These are phyloP conservation scores for Tetraneura akinire DNA, from an alignment of 1,140 invertebrate genomes.

Conservation along the genomic window DNA sequence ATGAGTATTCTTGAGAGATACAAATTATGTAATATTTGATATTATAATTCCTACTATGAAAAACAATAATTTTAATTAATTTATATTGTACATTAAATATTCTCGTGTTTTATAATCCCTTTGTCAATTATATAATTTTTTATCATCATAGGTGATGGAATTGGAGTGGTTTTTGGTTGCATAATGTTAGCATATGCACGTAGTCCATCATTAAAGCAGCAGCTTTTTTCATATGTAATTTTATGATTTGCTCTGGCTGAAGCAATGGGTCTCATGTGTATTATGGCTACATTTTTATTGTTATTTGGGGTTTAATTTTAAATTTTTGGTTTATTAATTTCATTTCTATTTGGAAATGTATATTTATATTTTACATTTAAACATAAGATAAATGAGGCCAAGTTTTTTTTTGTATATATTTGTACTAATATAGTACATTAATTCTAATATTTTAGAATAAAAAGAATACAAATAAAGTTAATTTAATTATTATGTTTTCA, in stretches of 20 bases:
- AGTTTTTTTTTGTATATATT: too few species aligned
- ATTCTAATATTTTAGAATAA: neutral
- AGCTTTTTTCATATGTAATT: slow-evolving; percentile 92
- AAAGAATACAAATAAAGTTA: neutral
- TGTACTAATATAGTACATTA: too few species aligned
- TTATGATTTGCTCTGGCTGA: slow-evolving; percentile 92
- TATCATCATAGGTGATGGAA: slow-evolving; percentile 71
- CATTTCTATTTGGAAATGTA: neutral
- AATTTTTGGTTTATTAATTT: neutral
- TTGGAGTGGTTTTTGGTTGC: slow-evolving; percentile 89
- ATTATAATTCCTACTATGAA: too few species aligned
- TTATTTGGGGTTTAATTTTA: slow-evolving; percentile 71
- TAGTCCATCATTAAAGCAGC: slow-evolving; percentile 91
- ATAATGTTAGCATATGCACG: slow-evolving; percentile 88
- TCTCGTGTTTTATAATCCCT: too few species aligned
- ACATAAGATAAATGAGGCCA: neutral
- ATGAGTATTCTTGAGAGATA: too few species aligned
- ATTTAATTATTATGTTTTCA: neutral
- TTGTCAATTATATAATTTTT: neutral
- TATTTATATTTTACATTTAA: neutral
- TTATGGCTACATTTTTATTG: slow-evolving; percentile 93
- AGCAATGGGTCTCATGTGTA: slow-evolving; percentile 94
- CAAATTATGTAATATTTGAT: too few species aligned
- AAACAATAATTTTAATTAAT: too few species aligned
- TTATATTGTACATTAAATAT: too few species aligned